These are phyloP conservation scores for Henricia sp. DNA, from an alignment of 53 echinoderm and acorn worm genomes.

Conservation along the genomic window DNA sequence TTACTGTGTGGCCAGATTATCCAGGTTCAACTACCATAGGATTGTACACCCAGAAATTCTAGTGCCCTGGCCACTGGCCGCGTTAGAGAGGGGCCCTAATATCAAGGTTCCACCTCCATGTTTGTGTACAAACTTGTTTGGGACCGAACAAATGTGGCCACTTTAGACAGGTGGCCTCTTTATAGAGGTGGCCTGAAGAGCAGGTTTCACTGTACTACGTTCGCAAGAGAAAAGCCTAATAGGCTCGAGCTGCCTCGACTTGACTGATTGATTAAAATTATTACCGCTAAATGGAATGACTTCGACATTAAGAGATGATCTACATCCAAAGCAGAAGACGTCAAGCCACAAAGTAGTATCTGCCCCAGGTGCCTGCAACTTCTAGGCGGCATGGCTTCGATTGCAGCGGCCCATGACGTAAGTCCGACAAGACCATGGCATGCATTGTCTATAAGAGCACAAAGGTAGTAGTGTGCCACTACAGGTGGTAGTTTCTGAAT, in stretches of 20 bases:
- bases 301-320: conserved; percentile 72
- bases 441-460: conserved; percentile 55
- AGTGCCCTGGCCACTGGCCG: too few species aligned
- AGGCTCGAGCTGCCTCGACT: neutral
- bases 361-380: conserved; percentile 26
- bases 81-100: too few species aligned
- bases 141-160: too few species aligned
- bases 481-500: neutral
- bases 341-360: conserved; percentile 59
- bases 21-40: too few species aligned
- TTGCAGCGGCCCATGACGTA: conserved; percentile 60
- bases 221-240: neutral
- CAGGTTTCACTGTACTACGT: neutral
- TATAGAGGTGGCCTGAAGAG: neutral
- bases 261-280: too few species aligned
- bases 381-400: neutral
- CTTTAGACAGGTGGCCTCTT: too few species aligned
- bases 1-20: too few species aligned
- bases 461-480: neutral
- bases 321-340: conserved; percentile 61
- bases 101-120: too few species aligned
- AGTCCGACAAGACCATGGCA: conserved; percentile 63
- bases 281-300: conserved; percentile 69
- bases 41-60: too few species aligned
- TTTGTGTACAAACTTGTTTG: too few species aligned